Base-by-base conservation (phyloP, 1,140 invertebrate species). In the Ptiloglossa arizonensis region DNA sequence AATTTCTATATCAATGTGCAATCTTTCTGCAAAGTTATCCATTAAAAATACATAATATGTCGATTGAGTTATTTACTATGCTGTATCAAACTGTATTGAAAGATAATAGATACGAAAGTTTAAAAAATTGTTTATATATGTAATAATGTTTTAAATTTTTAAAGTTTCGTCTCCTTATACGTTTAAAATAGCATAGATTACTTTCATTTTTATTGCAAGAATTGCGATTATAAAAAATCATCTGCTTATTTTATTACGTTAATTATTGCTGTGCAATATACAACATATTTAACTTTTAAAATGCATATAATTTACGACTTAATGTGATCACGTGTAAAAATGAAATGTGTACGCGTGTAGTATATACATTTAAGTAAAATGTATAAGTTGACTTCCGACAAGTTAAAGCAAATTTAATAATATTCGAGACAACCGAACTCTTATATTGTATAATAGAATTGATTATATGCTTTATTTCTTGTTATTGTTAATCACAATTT, bases 201-300 rank as follows among this genome's bases (percentile, higher is more conserved):
- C 54, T 63, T 66, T 17, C 44, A 50, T 76, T 48, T 38, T 46
- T 64, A 70, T 56, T 27, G 29, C 56, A 2, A 32, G 17, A 32
- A 29, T 59, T 35, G 29, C 29, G 35, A 76, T 46, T 69, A 56
- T 76, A 50, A 69, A n/a, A 67, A 19, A 24, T 78, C 27, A 57
- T 4, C 35, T 57, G 2, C 27, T 69, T 56, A 76, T 66, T 38
- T 63, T 77, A 41, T 19, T 67, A 46, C 52, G 35, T 62, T 66
- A 59, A 44, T 79, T 71, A 82, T 82, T 82, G 67, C 32, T 84
- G n/a, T 84, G 67, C 66, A 84, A 82, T 75, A 80, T 48, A 52
- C 29, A n/a, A 69, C 19, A 11, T 24, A 78, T 46, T 41, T 46
- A 72, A 81, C 24, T 48, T 19, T 64, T 52, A 54, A 63, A 48